Base-by-base conservation (phyloP, 2,797 vertebrate genomes). In the Onychomys torridus region DNA sequence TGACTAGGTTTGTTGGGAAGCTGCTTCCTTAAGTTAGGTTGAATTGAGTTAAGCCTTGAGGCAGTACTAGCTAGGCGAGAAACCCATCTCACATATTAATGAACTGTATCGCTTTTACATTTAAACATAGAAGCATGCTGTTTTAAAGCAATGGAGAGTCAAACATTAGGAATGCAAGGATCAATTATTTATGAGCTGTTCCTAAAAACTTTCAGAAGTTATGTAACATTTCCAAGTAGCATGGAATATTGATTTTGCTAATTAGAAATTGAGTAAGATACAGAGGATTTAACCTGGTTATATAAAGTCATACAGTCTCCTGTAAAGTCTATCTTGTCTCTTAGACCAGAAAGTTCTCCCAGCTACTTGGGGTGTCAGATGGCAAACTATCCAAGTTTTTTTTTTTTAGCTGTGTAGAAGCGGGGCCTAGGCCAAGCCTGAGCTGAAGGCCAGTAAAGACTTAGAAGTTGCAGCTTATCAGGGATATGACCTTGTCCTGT, bases 261-360 rank as follows among this genome's bases (percentile, higher is more conserved):
- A 91, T 93, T 71, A 95, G 59, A 96, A 95, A 88, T 12, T 69
- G 13, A 52, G 63, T 69, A 57, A 96, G 32, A 52, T 67, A 86
- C 29, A 90, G 37, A 96, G 85, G 94, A 85, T 87, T 92, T 77
- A 77, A 40, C n/a, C 34, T 76, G 40, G 25, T 73, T 73, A 37
- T 49, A n/a, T 86, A 61, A 93, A 77, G 34, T 91, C 34, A 49
- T 67, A 85, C 4, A 61, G 32, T 69, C n/a, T 71, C 10, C 34
- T 90, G 0, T 75, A 37, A 65, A 81, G 21, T 91, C 55, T 7
- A 6, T 76, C 79, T 89, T 78, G 14, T 67, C 84, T 78, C 63
- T 21, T 90, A 93, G 65, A 90, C 67, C 29, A 77, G 34, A 97
- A 94, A 97, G 61, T 5, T 98, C 97, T 94, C 89, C 67, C 32